These are phyloP conservation scores for Volucella zonaria DNA, from an alignment of 2,888 invertebrate species.

Conservation along the genomic window DNA sequence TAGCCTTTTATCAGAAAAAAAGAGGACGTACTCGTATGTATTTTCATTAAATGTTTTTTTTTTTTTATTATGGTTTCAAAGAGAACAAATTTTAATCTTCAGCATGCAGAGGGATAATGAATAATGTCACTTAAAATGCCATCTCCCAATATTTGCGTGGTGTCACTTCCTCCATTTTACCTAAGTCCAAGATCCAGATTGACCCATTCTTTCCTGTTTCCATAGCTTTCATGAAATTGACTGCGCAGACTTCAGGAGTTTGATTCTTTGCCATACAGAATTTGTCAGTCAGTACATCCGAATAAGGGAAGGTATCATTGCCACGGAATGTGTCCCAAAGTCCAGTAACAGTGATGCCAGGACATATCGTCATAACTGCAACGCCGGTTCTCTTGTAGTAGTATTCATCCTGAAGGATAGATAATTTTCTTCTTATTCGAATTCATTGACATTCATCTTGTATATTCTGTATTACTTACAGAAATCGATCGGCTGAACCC, in stretches of 20 bases:
- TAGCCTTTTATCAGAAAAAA: too few relatives aligned
- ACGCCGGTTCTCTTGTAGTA: slow-evolving; percentile 78
- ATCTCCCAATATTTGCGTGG: slow-evolving; percentile 75
- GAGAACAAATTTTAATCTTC: too few relatives aligned
- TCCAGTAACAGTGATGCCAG: slow-evolving; percentile 77
- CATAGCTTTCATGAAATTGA: slow-evolving; percentile 75
- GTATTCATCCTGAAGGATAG: slow-evolving; percentile 75
- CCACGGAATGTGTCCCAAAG: slow-evolving; percentile 60
- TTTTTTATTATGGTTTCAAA: too few relatives aligned
- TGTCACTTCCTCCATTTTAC: slow-evolving; percentile 74
- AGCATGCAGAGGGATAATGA: not conserved
- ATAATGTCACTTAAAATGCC: slow-evolving; percentile 39
- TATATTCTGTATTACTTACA: slow-evolving; percentile 59
- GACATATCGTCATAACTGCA: slow-evolving; percentile 79
- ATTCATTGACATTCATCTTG: not conserved
- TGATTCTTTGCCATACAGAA: slow-evolving; percentile 72
- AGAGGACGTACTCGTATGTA: too few relatives aligned
- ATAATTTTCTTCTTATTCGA: too few relatives aligned
- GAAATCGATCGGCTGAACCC: slow-evolving; percentile 77
- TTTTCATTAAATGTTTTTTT: not conserved
- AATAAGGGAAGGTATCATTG: slow-evolving; percentile 73
- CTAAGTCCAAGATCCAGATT: slow-evolving; percentile 77
- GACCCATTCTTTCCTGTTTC: slow-evolving; percentile 76
- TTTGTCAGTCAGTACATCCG: slow-evolving; percentile 62
- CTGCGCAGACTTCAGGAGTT: slow-evolving; percentile 75